These are phyloP conservation scores for Gnathonemus echidnorhynchus DNA, from an alignment of 2,113 vertebrate species.

Conservation along the genomic window DNA sequence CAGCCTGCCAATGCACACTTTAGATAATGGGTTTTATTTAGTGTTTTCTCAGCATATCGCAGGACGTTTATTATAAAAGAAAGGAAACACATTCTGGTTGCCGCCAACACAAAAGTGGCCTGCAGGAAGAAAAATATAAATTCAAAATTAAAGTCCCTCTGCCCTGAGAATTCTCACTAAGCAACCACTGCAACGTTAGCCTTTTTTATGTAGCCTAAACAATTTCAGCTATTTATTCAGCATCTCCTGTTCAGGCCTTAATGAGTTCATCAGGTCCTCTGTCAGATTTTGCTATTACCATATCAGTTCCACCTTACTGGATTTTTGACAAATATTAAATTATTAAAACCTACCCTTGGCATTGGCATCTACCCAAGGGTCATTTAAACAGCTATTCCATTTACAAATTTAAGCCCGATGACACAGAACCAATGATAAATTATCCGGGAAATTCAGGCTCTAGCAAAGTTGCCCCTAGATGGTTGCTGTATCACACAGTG, in stretches of 20 bases:
- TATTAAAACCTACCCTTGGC: background rate
- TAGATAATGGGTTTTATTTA: background rate
- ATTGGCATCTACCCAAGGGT: background rate
- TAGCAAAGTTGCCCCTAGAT: background rate
- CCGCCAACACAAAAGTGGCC: background rate
- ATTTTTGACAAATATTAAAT: slow-evolving; percentile 5
- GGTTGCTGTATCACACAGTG: background rate
- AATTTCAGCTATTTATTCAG: background rate
- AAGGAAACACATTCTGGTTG: background rate
- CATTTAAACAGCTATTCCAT: background rate
- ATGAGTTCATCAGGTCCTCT: background rate
- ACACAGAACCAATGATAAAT: slow-evolving; percentile 1
- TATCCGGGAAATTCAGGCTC: background rate
- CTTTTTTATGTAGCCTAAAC: background rate
- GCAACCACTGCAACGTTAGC: background rate
- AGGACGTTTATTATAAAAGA: background rate
- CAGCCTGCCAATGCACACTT: background rate
- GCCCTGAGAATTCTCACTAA: background rate
- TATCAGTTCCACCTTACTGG: background rate
- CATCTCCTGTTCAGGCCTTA: background rate
- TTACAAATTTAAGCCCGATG: background rate
- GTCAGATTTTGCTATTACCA: background rate
- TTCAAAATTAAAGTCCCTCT: background rate
- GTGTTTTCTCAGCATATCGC: background rate
- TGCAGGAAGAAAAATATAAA: background rate